phyloP scores from a whole-genome alignment of 2,888 invertebrate species.

The Oligia fasciuncula region DNA sequence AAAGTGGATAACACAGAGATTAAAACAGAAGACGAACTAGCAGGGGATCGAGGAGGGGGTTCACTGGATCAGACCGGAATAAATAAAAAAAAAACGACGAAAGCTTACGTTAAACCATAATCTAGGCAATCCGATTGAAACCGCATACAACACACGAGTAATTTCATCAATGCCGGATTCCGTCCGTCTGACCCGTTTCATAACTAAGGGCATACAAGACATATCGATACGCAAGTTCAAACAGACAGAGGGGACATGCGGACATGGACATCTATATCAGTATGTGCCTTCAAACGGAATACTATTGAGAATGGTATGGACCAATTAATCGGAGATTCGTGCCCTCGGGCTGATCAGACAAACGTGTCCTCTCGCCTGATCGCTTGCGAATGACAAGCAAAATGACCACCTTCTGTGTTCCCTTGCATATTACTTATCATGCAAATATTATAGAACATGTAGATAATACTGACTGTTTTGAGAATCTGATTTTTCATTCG shows the following conservation, averaged over 20 bases:
- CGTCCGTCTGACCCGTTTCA: not conserved
- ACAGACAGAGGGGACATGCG: slow-evolving; percentile 11
- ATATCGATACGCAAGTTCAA: slow-evolving; percentile 44
- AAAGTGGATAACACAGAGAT: too few relatives aligned
- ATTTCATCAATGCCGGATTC: slow-evolving; percentile 20
- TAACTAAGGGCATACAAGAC: slow-evolving; percentile 27
- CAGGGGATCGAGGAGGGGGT: too few relatives aligned
- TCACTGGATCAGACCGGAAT: too few relatives aligned
- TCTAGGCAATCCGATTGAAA: not conserved
- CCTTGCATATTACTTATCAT: slow-evolving; percentile 8
- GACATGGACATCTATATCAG: slow-evolving; percentile 34
- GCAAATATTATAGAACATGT: not conserved
- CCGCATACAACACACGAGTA: not conserved
- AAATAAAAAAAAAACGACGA: too few relatives aligned
- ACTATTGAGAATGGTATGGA: slow-evolving; percentile 43
- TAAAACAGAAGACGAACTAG: too few relatives aligned
- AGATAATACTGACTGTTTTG: too few relatives aligned
- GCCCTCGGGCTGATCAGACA: slow-evolving; percentile 58
- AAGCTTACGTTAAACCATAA: not conserved
- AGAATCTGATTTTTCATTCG: not conserved
- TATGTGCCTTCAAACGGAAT: slow-evolving; percentile 51
- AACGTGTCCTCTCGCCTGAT: slow-evolving; percentile 51
- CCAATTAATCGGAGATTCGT: slow-evolving; percentile 60
- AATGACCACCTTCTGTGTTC: slow-evolving; percentile 28
- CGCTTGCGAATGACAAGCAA: slow-evolving; percentile 46